Evolutionary conservation across 2,113 vertebrate species (phyloP), one percentile per base, ranked within the genome.

Genomic region (Naja naja): DNA sequence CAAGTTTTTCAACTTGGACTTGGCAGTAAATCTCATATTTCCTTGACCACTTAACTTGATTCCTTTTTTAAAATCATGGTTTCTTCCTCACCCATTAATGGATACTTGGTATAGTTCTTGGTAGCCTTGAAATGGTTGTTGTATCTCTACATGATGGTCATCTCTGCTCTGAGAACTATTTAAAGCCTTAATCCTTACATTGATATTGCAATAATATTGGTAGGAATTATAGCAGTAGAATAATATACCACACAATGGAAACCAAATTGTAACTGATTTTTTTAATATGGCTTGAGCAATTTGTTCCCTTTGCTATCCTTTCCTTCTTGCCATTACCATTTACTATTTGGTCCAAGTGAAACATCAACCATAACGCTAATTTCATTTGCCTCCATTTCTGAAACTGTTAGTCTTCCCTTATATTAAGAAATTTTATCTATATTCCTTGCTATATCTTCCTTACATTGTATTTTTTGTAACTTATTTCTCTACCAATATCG

Each of bases 371-470:
- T 39, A 53, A 90, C 16, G 88, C 47, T 86, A 23, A 90, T 87
- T 92, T 93, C 23, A 94, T 93, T 8, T 92, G 88, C 90, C 55
- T 89, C 45, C 27, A 12, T 95, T 94, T 43, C 3, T 39, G 92
- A 92, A 92, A 8, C 81, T 55, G 25, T 89, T 22, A 27, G 5
- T 53, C 74, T 23, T 85, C 94, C 1, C 52, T 43, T 90, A n/a
- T 58, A 10, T 94, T 89, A 30, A 93, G 45, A 95, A 34, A 55
- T 11, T 86, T 60, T 92, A 22, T 25, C 93, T 89, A 54, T n/a
- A 16, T 39, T 9, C 88, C 4, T 53, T 74, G 81, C 86, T 86
- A 52, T 93, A 69, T 90, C 8, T 85, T 85, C 45, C 49, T 93
- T 90, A 34, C 87, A 64, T 43, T 27, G 2, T 58, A 87, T 43